phyloP scores from a whole-genome alignment of 2,888 invertebrate genomes.

The Deroplatys truncata region DNA sequence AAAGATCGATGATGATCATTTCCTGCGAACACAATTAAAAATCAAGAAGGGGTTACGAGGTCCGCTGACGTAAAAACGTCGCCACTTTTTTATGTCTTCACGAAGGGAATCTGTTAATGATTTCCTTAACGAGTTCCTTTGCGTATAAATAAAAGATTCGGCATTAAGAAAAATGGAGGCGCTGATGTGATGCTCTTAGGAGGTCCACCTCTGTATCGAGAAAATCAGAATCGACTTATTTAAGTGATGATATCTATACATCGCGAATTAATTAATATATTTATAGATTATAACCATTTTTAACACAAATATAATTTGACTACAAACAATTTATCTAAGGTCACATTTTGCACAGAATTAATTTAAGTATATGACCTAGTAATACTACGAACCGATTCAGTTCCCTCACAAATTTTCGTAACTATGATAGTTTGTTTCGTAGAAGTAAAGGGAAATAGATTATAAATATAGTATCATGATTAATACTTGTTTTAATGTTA shows the following conservation, averaged over 20 bases:
- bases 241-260: not conserved
- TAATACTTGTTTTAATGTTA: too few relatives aligned
- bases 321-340: too few relatives aligned
- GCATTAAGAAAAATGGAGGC: not conserved
- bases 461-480: too few relatives aligned
- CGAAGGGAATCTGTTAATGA: not conserved
- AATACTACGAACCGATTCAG: too few relatives aligned
- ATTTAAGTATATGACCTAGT: too few relatives aligned
- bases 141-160: not conserved
- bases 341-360: too few relatives aligned
- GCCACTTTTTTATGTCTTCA: not conserved
- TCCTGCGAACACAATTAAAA: not conserved
- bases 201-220: not conserved
- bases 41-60: not conserved
- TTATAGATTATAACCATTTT: too few relatives aligned
- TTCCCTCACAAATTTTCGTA: too few relatives aligned
- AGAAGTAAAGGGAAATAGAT: too few relatives aligned
- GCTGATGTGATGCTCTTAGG: not conserved
- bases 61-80: not conserved
- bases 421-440: too few relatives aligned
- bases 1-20: not conserved
- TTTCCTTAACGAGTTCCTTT: not conserved
- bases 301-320: too few relatives aligned
- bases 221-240: not conserved
- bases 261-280: too few relatives aligned